Base-by-base conservation (phyloP, 2,113 vertebrate species). In the Peromyscus maniculatus region DNA sequence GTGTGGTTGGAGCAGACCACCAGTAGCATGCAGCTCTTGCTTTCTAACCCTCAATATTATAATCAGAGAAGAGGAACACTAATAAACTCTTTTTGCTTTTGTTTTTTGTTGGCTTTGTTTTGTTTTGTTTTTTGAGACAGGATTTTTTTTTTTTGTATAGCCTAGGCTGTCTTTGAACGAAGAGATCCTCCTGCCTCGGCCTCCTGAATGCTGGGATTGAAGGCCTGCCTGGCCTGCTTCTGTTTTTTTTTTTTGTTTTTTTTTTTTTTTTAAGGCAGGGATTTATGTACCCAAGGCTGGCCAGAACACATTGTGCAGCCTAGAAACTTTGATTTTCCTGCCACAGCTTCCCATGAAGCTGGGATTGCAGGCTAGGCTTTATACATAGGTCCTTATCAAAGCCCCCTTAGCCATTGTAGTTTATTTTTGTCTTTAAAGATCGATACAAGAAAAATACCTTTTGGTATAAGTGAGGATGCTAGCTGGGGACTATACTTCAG, bases 351-450 rank as follows among this genome's bases (percentile, higher is more conserved):
- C 24, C 69, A 74, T 55, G 52, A 59, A 74, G 15, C n/a, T 89
- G 55, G n/a, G 26, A 89, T 31, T 74, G 3, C 16, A 59, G 55
- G n/a, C 24, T 75, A 26, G 33, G 8, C 87, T 89, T 75, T 26
- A 49, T 89, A 89, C 24, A 55, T 71, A 55, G 86, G 31, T n/a
- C 67, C 67, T 69, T 72, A 55, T 72, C 66, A 72, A 88, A 82
- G 80, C 72, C 24, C 83, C 89, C 93, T 95, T 92, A 94, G 94
- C 71, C 59, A 3, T 94, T 91, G 8, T 86, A 31, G 17, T 86
- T 95, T 74, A 95, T 71, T 95, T 91, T 55, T 96, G 39, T 87
- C 94, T 95, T 92, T 95, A 95, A 93, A 64, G 66, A 71, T 69
- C 91, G 67, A 91, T 83, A 83, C 7, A 71, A 28, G 21, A 89